Evolutionary conservation across 1,140 invertebrate species (phyloP).

Genomic region (Neodiprion pinetum): DNA sequence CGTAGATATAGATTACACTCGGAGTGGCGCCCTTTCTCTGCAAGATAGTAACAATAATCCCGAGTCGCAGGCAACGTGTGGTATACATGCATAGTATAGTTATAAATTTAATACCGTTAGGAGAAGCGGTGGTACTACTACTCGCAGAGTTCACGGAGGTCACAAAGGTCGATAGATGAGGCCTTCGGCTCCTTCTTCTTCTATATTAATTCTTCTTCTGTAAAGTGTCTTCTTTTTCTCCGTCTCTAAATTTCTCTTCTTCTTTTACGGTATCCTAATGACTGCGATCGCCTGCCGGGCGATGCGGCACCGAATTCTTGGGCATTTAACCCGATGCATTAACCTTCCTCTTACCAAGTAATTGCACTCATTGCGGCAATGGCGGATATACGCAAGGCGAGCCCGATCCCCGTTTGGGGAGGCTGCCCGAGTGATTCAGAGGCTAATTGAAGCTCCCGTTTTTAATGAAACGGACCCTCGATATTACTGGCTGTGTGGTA

Average conservation of each 20-base stretch:
- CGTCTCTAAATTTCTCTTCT: background rate
- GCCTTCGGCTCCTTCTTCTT: background rate
- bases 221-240: background rate
- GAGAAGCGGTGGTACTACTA: no score
- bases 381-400: background rate
- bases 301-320: constrained; percentile 54
- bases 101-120: no score
- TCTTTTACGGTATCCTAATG: background rate
- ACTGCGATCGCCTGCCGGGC: constrained; percentile 43
- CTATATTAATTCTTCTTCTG: no score
- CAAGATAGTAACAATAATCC: no score
- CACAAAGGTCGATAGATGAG: background rate
- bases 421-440: constrained; percentile 35
- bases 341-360: constrained; percentile 55
- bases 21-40: no score
- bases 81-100: no score
- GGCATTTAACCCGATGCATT: constrained; percentile 54
- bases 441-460: constrained; percentile 49
- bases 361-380: constrained; percentile 52
- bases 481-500: background rate
- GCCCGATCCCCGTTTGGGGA: background rate
- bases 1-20: no score
- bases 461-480: constrained; percentile 18
- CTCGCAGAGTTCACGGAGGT: no score
- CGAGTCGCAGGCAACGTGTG: no score